phyloP scores from a whole-genome alignment of 2,888 invertebrate genomes.

The Tetanocera ferruginea region DNA sequence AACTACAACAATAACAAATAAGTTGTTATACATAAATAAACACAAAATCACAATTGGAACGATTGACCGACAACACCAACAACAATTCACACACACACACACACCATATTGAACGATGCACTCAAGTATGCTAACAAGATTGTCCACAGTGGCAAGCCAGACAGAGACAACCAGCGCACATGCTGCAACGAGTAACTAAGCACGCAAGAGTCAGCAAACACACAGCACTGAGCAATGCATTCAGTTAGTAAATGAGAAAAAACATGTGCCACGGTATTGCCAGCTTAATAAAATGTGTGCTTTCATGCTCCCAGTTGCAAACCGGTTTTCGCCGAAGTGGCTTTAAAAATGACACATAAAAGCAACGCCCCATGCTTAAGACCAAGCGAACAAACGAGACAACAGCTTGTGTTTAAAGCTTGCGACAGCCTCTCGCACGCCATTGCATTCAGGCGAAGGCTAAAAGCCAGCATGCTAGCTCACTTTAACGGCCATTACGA shows the following conservation, averaged over 20 bases:
- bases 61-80: constrained; percentile 60
- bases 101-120: constrained; percentile 60
- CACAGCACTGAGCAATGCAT: too few relatives aligned
- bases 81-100: background rate
- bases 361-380: background rate
- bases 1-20: constrained; percentile 23
- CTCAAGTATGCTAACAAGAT: constrained; percentile 57
- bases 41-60: constrained; percentile 66
- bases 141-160: constrained; percentile 27
- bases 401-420: background rate
- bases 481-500: constrained; percentile 12
- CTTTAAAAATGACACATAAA: background rate
- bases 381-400: background rate
- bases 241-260: background rate
- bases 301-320: background rate
- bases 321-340: background rate
- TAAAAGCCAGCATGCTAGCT: too few relatives aligned
- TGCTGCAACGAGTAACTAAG: background rate
- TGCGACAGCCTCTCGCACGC: background rate
- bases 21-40: constrained; percentile 16
- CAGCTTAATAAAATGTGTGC: background rate
- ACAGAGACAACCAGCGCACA: background rate
- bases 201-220: background rate
- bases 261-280: background rate
- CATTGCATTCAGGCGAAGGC: background rate